Evolutionary conservation across 53 echinoderm and acorn worm genomes (phyloP), one percentile per base, ranked within the genome.

Genomic region (Patiria pectinifera): DNA sequence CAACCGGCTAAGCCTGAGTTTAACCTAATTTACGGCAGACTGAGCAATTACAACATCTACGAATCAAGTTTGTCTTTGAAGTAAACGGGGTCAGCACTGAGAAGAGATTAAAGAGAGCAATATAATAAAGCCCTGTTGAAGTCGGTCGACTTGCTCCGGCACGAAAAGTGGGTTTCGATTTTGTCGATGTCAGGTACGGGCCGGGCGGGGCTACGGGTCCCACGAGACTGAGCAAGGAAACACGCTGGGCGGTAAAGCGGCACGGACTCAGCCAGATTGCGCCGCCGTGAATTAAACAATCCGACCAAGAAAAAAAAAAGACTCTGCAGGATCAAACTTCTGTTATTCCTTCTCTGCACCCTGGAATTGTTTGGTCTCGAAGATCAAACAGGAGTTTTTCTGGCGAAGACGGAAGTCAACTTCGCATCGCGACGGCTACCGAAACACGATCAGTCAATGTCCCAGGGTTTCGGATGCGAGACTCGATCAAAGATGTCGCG

Each of bases 401-500:
- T 45, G 45, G 10, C 2, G 45, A 44, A 78, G 79, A 18, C 79
- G 47, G 79, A 78, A 78, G 11, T 13, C 79, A 11, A 4, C 6
- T 47, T 45, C 18, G 44, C 0, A 78, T 3, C 14, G 46, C 6
- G 47, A 78, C 47, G 79, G 79, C 45, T 14, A 3, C 79, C 72
- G 16, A 77, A 44, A 45, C 79, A 78, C 79, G 79, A 78, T 78
- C 79, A 46, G 79, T 78, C 46, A 78, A 46, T 78, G 79, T 47
- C 47, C 6, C 79, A 78, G 45, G 46, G 45, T 16, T n/a, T 15
- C 12, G 43, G 79, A 47, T 11, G 14, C 9, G 47, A 46, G 16
- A 47, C 45, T 35, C 11, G 26, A 24, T 76, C 76, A 6, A 76
- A 76, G 43, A 76, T 35, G 43, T 18, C 24, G 43, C 11, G 6